phyloP scores from a whole-genome alignment of 2,113 vertebrate species.

The Suncus etruscus region DNA sequence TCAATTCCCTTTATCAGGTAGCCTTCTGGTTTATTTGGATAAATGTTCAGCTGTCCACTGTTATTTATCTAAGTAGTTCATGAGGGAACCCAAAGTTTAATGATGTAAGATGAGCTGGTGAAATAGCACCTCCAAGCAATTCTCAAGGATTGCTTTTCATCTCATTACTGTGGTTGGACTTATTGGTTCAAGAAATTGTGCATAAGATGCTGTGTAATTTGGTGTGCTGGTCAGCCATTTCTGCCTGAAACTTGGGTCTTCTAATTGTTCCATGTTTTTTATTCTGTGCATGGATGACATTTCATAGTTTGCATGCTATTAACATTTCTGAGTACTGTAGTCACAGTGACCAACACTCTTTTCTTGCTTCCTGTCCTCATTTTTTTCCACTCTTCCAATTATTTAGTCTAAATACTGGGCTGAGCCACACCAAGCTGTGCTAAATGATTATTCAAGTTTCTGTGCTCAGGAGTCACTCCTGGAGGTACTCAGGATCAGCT shows the following conservation, averaged over 20 bases:
- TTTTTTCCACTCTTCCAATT: neutral
- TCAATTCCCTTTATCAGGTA: slow-evolving; percentile 72
- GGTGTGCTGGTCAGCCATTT: slow-evolving; percentile 21
- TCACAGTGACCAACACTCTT: slow-evolving; percentile 54
- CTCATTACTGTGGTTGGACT: slow-evolving; percentile 53
- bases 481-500: no score
- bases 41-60: slow-evolving; percentile 74
- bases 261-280: slow-evolving; percentile 38
- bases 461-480: no score
- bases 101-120: slow-evolving; percentile 57
- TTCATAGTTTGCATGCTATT: slow-evolving; percentile 3
- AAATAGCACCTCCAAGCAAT: slow-evolving; percentile 71
- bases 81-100: slow-evolving; percentile 66
- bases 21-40: slow-evolving; percentile 79
- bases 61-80: slow-evolving; percentile 74
- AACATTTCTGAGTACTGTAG: slow-evolving; percentile 66
- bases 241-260: neutral
- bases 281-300: slow-evolving; percentile 43
- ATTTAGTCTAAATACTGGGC: no score
- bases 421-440: no score
- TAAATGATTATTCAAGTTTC: no score
- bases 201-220: slow-evolving; percentile 58
- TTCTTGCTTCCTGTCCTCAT: slow-evolving; percentile 60
- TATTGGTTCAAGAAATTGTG: slow-evolving; percentile 18
- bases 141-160: slow-evolving; percentile 39